Base-by-base conservation (phyloP, 1,140 invertebrate species). In the Rhopalosiphum padi region DNA sequence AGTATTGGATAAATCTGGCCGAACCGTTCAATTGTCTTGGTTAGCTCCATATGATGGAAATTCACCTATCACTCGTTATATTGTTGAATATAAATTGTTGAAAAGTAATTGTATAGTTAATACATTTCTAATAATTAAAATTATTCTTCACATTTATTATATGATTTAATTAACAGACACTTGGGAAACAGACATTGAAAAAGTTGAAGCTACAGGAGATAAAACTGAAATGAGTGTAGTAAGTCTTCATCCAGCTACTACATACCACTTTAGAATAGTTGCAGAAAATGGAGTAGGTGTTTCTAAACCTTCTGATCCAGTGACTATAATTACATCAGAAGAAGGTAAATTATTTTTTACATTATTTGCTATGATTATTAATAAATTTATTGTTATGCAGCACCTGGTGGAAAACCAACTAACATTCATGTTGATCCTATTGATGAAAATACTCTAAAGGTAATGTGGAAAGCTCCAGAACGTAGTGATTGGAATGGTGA, bases 221-320 rank as follows among this genome's bases (percentile, higher is more conserved):
- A 97, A 98, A 94, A 98, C 97, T 91, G 97, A 98, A 95, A 98
- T 98, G 89, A 97, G 97, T 93, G 98, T 99, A 7, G 97, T 97
- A 94, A 98, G 98, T 95, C 96, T 99, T 0, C 96, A 97, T 94
- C 98, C 99, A 30, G 98, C 98, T 6, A 98, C 98, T 1, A 97
- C 98, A 4, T 99, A 99, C 95, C 97, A 99, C 94, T 96, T 99
- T 93, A 96, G 98, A 91, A 98, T 99, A 94, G 97, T 99, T 21
- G 99, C 98, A 94, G 98, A 99, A 95, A 99, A 99, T 95, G 98
- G 98, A 95, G 97, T 99, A 94, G 99, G 99, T 41, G 96, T 97
- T 1, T 98, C 98, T 6, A 97, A 98, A 94, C 98, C 98, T 0
- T 99, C 98, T 2, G 97, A 98, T 94, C 98, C 97, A 21, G 97